Percentiles rank a stretch among this genome's conserved stretches.
These are phyloP conservation scores for Eulemur coronatus DNA, from an alignment of 2,797 vertebrate genomes.

Conservation along the genomic window DNA sequence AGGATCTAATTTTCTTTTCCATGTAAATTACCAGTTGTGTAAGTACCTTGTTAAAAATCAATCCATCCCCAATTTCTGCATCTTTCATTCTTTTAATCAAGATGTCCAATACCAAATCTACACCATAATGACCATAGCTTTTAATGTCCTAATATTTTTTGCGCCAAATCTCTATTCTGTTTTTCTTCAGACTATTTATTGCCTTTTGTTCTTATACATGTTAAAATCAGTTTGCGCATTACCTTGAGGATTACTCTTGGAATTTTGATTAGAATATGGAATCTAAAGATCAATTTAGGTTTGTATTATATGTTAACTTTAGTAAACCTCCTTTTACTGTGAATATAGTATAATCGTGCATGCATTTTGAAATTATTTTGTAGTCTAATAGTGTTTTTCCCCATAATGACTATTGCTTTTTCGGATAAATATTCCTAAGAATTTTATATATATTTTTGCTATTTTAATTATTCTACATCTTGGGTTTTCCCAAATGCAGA, in stretches of 20 bases:
- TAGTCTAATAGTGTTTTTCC: neutral
- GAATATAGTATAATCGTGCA: neutral
- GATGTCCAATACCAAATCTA: neutral
- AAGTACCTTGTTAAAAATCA: neutral
- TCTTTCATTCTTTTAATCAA: slow-evolving; percentile 7
- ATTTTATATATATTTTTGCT: neutral
- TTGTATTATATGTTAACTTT: neutral
- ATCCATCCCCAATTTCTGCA: neutral
- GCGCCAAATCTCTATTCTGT: neutral
- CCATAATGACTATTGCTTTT: neutral
- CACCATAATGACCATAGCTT: neutral
- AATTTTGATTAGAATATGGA: neutral
- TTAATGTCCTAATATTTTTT: neutral
- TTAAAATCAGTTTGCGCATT: neutral
- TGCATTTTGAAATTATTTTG: neutral
- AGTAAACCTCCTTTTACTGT: neutral
- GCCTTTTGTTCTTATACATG: neutral
- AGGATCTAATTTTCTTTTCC: neutral
- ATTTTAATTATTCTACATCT: neutral
- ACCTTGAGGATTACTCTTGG: neutral
- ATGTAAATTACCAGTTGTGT: neutral
- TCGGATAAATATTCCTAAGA: neutral
- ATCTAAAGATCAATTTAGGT: neutral
- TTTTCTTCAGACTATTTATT: neutral
- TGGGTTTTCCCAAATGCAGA: neutral